phyloP scores from a whole-genome alignment of 2,797 vertebrate genomes.

The Premnoplex brunnescens region DNA sequence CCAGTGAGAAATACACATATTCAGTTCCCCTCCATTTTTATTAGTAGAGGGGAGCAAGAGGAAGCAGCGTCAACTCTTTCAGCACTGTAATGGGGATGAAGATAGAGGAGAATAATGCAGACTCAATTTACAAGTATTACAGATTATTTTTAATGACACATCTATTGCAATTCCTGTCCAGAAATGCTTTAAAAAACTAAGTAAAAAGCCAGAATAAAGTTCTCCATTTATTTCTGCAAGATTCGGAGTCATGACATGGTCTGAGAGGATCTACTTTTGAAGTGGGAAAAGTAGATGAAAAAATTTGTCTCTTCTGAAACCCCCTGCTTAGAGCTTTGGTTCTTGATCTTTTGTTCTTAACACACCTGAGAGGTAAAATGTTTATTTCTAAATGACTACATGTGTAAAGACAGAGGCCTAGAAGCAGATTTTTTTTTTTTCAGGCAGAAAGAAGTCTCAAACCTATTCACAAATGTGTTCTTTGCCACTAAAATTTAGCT shows the following conservation, averaged over 20 bases:
- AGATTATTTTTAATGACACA: not conserved
- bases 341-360: conserved; percentile 6
- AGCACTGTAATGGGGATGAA: not conserved
- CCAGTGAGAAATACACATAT: not conserved
- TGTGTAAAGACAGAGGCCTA: not conserved
- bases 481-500: not conserved
- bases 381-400: not conserved
- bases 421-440: not conserved
- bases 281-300: not conserved
- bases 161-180: not conserved
- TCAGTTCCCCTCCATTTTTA: not conserved
- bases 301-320: not conserved
- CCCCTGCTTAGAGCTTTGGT: not conserved
- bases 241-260: not conserved
- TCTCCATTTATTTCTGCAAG: not conserved
- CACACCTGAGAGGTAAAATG: not conserved
- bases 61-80: not conserved
- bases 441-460: not conserved
- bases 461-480: not conserved
- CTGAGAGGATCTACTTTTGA: not conserved
- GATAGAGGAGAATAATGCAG: not conserved
- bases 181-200: not conserved
- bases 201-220: not conserved
- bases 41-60: not conserved
- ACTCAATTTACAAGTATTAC: not conserved